Conservation (phyloP, 2,113 vertebrate genomes). For the Cinclus mexicanus region DNA sequence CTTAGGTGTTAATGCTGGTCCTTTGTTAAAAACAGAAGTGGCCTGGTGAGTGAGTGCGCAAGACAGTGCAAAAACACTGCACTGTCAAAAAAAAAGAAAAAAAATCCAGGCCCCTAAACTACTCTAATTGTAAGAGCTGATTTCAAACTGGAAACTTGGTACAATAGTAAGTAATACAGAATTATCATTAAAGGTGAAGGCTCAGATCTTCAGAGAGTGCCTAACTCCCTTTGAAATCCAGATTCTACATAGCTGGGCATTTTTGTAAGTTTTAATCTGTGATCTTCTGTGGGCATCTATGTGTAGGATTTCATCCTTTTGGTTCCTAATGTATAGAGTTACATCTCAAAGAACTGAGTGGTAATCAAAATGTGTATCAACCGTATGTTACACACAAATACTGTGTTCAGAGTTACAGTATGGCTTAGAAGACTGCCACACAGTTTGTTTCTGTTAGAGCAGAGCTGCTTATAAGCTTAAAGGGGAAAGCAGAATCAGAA, state of each 20-base stretch:
- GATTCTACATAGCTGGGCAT: background rate
- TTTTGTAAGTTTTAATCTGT: background rate
- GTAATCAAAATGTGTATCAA: background rate
- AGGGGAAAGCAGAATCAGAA: background rate
- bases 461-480: background rate
- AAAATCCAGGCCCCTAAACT: background rate
- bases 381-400: background rate
- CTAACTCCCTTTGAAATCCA: background rate
- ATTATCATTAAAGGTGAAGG: background rate
- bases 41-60: background rate
- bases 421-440: background rate
- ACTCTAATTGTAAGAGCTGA: background rate
- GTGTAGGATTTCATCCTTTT: background rate
- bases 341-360: background rate
- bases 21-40: background rate
- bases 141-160: background rate
- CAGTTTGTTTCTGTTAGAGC: background rate
- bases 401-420: background rate
- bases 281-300: background rate
- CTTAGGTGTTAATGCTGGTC: rapidly evolving
- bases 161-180: background rate
- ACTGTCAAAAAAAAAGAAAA: background rate
- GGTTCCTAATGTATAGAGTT: background rate
- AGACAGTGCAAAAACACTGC: background rate
- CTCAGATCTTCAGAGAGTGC: background rate